phyloP scores from a whole-genome alignment of 1,140 invertebrate species.

The Oscheius sp. region DNA sequence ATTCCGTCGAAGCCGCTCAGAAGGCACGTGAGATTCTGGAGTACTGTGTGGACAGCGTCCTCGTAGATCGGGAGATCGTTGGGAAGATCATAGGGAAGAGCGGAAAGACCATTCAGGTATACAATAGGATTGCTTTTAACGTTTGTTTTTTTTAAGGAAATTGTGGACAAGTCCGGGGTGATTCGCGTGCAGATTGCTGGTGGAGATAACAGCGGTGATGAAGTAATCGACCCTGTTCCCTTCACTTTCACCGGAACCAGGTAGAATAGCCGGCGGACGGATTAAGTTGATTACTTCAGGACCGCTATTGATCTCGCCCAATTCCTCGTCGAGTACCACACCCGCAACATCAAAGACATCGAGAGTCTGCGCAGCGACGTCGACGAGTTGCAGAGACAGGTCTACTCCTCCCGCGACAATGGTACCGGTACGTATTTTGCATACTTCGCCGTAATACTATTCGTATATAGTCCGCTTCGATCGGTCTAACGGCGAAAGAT shows the following conservation, averaged over 20 bases:
- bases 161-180: constrained; percentile 15
- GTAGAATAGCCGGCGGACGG: neutral
- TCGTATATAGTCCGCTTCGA: neutral
- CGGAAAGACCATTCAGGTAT: constrained; percentile 7
- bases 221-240: neutral
- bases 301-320: neutral
- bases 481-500: neutral
- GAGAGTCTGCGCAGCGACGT: constrained; percentile 1
- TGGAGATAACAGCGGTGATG: neutral
- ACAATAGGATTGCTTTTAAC: neutral
- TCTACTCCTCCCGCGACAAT: neutral
- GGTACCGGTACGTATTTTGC: no score
- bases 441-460: neutral
- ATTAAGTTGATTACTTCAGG: neutral
- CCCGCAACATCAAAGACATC: neutral
- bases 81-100: constrained; percentile 12
- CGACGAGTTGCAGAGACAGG: constrained; percentile 6
- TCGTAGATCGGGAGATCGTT: neutral
- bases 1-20: neutral
- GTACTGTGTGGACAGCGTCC: neutral
- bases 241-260: constrained; percentile 14
- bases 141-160: constrained; percentile 4
- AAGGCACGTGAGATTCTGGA: constrained; percentile 8
- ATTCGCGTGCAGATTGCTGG: constrained; percentile 10
- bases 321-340: constrained; percentile 15